Base-by-base conservation (phyloP, 2,888 invertebrate species). In the Nomada ruficornis region DNA sequence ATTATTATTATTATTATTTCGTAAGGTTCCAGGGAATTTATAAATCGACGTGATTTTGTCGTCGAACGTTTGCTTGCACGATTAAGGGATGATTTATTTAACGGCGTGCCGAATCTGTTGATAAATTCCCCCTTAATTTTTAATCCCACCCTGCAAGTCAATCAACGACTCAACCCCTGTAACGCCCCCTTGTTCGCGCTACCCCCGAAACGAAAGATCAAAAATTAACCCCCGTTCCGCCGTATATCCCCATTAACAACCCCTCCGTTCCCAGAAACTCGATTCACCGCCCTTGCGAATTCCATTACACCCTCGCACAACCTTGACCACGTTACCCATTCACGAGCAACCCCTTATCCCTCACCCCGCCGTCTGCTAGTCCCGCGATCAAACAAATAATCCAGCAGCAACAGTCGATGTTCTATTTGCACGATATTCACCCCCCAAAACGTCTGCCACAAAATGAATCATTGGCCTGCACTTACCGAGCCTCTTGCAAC, bases 241-340 rank as follows among this genome's bases (percentile, higher is more conserved):
- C n/a, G 29, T 54, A 10, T 67, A 67, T 54, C 29, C 52, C 36
- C 29, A 54, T 67, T 67, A 67, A 36, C 52, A 9, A 15, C 1
- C 29, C 50, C 29, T n/a, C 5, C 18, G 65, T 26, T 36, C 7
- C 36, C 20, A n/a, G 67, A 54, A 67, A 67, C 52, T 67, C 67
- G 13, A 54, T 67, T 67, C 52, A 10, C 65, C 29, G 11, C 2
- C 29, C 29, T 36, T 7, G 50, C 29, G 29, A 54, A 67, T 67
- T 67, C 67, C 36, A 67, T 67, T 67, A 54, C 52, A 50, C 23
- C 36, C n/a, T 15, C 13, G 20, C 10, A 26, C 15, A 54, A 67
- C 52, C 52, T 67, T 67, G 67, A 36, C 67, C 52, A 67, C 54
- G 7, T 54, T 52, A 54, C 20, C 29, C 10, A 67, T 67, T 54